Percentiles rank a stretch among this genome's conserved stretches.
Evolutionary conservation across 1,140 invertebrate species (phyloP).

Genomic region (Ceratina calcarata): DNA sequence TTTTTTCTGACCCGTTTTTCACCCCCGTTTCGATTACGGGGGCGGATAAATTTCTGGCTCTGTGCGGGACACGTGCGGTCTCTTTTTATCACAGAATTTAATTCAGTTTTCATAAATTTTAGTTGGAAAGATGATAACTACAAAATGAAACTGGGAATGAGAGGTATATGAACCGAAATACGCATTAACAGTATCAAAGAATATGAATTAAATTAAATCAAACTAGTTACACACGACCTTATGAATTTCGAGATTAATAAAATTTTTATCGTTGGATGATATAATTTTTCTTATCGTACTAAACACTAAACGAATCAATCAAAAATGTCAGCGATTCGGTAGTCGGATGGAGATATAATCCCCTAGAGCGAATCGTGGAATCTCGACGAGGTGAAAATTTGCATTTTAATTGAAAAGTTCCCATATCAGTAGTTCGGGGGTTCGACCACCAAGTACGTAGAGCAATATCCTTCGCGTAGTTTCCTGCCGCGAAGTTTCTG

Average conservation of each 20-base stretch:
- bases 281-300: not conserved
- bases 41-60: constrained; percentile 12
- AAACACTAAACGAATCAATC: not conserved
- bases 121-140: not conserved
- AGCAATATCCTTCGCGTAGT: constrained; percentile 26
- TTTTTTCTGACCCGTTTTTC: constrained; percentile 35
- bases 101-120: not conserved
- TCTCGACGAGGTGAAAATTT: constrained; percentile 11
- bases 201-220: no score
- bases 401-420: constrained; percentile 42
- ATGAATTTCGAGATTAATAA: not conserved
- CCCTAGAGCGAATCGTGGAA: not conserved
- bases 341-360: not conserved
- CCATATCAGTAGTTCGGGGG: constrained; percentile 19
- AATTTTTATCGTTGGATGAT: not conserved
- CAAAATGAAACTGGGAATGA: not conserved
- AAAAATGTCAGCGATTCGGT: not conserved
- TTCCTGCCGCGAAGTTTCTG: constrained; percentile 20
- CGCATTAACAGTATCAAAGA: no score
- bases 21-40: not conserved
- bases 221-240: no score
- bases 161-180: not conserved
- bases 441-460: constrained; percentile 12
- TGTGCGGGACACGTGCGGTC: not conserved
- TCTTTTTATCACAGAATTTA: no score